Evolutionary conservation across 2,797 vertebrate species (phyloP), one percentile per base, ranked within the genome.

Genomic region (Zalophus californianus): DNA sequence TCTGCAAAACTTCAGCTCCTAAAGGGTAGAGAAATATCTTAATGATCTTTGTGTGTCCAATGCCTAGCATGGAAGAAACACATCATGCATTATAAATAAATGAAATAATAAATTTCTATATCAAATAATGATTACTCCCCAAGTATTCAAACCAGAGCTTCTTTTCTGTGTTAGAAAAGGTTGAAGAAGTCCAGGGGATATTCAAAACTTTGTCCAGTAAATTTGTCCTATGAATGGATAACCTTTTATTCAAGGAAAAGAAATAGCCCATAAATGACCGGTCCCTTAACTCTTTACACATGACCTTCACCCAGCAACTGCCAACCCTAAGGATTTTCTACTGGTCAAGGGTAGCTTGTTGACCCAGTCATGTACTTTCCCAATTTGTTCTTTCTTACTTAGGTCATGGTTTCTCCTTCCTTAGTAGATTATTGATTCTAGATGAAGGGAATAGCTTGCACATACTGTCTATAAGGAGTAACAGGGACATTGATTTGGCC

Each of bases 141-240:
- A 54, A 48, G 86, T 44, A 93, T 88, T 97, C 41, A 70, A 96
- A 86, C 32, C 10, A 73, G 27, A 88, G 62, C 70, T 87, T 86
- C 21, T 91, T 32, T 64, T 83, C 54, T 95, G 15, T 66, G 4
- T 78, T 82, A 80, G 73, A 83, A 54, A 58, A 84, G 58, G 21
- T 58, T 54, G 23, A 70, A 94, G 58, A 73, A 35, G 5, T 2
- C 35, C 54, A 60, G 7, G 50, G 25, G 27, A 0, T 27, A 73
- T 66, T 80, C 4, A 77, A 62, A 94, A 86, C 48, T 92, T 16
- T 88, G 35, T 62, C 52, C 12, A 75, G 32, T 15, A 84, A 73
- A 93, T 86, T 64, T 91, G 1, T 48, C 38, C 16, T 38, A 3
- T 78, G 70, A 84, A 44, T 75, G n/a, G 38, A 23, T 94, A 60